These are phyloP conservation scores for Patagioenas fasciata DNA, from an alignment of 2,113 vertebrate genomes.

Conservation along the genomic window DNA sequence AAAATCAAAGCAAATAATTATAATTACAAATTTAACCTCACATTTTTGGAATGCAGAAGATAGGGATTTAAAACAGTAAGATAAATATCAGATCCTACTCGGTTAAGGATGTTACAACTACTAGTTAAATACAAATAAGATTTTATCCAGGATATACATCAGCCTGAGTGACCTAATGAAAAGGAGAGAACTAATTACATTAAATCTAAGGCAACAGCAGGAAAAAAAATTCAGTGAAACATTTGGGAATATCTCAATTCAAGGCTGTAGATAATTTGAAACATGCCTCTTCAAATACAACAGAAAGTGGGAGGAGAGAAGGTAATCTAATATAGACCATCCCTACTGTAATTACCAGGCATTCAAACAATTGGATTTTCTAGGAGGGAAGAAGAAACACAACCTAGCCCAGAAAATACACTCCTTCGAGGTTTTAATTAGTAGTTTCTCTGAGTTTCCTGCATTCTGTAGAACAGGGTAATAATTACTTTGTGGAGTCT, in stretches of 20 bases:
- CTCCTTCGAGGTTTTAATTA: constrained; percentile 9
- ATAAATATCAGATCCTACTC: constrained; percentile 21
- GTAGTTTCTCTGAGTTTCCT: not conserved
- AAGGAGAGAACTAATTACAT: constrained; percentile 34
- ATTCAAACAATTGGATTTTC: constrained; percentile 16
- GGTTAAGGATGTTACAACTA: constrained; percentile 43
- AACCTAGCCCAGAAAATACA: not conserved
- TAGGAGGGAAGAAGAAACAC: constrained; percentile 1
- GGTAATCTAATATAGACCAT: constrained; percentile 29
- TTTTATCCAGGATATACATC: constrained; percentile 25
- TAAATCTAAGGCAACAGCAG: constrained; percentile 14
- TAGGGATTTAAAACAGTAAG: constrained; percentile 21
- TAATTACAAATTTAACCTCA: constrained; percentile 23
- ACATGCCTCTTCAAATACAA: constrained; percentile 5
- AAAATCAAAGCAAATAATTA: constrained; percentile 65
- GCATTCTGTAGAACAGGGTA: not conserved
- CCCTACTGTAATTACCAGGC: constrained; percentile 11
- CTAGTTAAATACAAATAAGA: constrained; percentile 51
- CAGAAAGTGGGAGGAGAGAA: not conserved
- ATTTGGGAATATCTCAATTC: constrained; percentile 40
- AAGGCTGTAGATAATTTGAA: constrained; percentile 56
- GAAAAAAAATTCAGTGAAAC: not conserved
- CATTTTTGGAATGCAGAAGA: constrained; percentile 55
- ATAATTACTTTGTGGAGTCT: not conserved
- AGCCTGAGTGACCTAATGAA: constrained; percentile 31